A percentile compares a stretch with the other conserved stretches of the same genome.
These are phyloP conservation scores for Cheumatopsyche charites DNA, from an alignment of 1,140 invertebrate genomes.

Conservation along the genomic window DNA sequence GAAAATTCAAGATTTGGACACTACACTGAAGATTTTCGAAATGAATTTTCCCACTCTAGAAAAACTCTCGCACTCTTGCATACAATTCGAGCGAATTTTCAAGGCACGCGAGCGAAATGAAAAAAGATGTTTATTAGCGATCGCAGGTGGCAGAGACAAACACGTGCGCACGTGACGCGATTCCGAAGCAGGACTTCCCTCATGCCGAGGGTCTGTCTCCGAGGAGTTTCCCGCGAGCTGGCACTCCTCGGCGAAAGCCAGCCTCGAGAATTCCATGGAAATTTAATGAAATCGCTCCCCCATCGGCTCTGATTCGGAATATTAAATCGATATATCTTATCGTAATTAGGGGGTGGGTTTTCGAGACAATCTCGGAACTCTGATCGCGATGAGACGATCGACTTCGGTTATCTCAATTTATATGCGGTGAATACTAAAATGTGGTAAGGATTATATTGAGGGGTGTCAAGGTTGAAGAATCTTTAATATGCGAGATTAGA, in stretches of 20 bases:
- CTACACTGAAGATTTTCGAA: no score
- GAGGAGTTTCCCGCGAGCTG: no score
- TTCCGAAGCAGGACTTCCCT: constrained; percentile 3
- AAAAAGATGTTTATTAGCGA: constrained; percentile 37
- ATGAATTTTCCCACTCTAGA: no score
- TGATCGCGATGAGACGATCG: no score
- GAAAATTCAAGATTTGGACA: no score
- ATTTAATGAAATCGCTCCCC: constrained; percentile 33
- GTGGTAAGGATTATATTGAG: no score
- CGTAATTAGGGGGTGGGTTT: constrained; percentile 23
- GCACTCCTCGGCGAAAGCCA: no score
- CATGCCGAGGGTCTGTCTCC: no score
- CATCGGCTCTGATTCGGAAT: neutral
- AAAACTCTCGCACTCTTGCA: neutral
- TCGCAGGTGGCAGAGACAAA: constrained; percentile 37
- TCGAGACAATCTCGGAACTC: constrained; percentile 7
- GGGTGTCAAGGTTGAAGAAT: no score
- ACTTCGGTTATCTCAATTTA: no score
- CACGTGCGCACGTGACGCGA: constrained; percentile 26
- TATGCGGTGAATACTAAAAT: no score
- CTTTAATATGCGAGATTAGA: no score
- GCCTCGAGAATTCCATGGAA: constrained; percentile 23
- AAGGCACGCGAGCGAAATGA: constrained; percentile 30
- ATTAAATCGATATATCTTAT: constrained; percentile 25
- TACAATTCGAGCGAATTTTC: constrained; percentile 8